phyloP scores from a whole-genome alignment of 2,888 invertebrate species.

The Taphrorychus bicolor region DNA sequence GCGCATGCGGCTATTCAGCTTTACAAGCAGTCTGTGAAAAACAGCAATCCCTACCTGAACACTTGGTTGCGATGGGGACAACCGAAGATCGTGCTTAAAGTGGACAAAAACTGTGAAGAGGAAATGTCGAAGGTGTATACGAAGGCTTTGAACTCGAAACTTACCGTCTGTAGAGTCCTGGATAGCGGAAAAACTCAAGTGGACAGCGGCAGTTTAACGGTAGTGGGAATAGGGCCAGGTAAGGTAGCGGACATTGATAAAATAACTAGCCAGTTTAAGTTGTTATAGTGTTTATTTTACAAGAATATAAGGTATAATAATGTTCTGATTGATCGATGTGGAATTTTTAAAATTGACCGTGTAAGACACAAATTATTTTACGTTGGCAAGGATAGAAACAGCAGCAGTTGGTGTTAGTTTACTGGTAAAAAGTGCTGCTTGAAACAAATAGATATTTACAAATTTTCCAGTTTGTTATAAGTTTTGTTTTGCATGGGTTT shows the following conservation, averaged over 20 bases:
- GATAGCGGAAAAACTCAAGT: conserved; percentile 81
- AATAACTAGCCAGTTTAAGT: conserved; percentile 70
- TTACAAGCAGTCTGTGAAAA: conserved; percentile 63
- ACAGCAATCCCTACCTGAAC: conserved; percentile 61
- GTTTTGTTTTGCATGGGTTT: too few species aligned
- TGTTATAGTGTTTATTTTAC: conserved; percentile 60
- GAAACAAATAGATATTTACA: neutral
- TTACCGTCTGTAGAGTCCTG: conserved; percentile 66
- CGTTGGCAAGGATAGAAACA: conserved; percentile 25
- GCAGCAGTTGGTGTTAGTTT: neutral
- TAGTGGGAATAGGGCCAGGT: conserved; percentile 78
- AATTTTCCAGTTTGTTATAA: neutral
- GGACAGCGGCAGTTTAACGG: conserved; percentile 71
- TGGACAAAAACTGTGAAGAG: conserved; percentile 59
- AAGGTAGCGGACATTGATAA: conserved; percentile 64
- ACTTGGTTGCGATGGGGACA: conserved; percentile 73
- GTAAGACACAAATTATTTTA: conserved; percentile 37
- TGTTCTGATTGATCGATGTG: conserved; percentile 49
- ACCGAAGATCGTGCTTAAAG: conserved; percentile 76
- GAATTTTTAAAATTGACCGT: conserved; percentile 40
- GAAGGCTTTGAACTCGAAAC: conserved; percentile 61
- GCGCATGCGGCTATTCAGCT: conserved; percentile 79
- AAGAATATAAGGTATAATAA: conserved; percentile 42
- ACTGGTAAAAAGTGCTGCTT: neutral
- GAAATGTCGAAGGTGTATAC: conserved; percentile 63